Percentiles rank a stretch among this genome's conserved stretches.
Conservation (phyloP, 2,113 vertebrate species). For the Brachyhypopomus occidentalis region DNA sequence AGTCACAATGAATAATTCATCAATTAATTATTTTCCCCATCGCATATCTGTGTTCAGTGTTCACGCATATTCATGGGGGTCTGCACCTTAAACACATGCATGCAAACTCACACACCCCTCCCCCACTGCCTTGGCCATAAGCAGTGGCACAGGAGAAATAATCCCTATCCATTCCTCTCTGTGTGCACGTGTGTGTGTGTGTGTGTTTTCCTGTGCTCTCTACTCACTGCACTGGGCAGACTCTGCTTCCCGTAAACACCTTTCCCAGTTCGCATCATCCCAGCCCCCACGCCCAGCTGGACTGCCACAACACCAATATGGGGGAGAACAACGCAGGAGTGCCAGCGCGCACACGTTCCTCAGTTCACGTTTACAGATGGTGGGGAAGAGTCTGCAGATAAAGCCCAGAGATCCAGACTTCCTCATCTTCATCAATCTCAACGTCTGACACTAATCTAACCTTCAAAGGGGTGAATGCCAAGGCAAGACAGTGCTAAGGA, state of each 20-base stretch:
- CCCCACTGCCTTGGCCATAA: not conserved
- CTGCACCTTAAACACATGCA: not conserved
- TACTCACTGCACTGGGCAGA: not conserved
- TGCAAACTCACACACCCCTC: not conserved
- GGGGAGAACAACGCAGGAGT: not conserved
- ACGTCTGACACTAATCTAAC: not conserved
- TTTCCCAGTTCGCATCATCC: not conserved
- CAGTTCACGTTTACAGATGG: not conserved
- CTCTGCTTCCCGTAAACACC: not conserved
- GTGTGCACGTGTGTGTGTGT: not conserved
- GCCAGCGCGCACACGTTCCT: not conserved
- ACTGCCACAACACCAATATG: not conserved
- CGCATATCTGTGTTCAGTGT: not conserved
- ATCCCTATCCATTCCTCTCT: not conserved
- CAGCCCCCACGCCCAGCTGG: not conserved
- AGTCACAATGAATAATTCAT: constrained; percentile 42
- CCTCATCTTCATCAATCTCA: not conserved
- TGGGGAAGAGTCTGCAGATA: not conserved
- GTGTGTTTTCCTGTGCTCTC: not conserved
- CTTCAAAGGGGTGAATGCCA: too few species aligned
- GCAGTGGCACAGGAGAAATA: not conserved
- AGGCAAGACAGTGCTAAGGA: too few species aligned
- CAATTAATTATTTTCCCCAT: constrained; percentile 1
- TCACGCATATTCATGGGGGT: too few species aligned
- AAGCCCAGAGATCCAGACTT: not conserved